Base-by-base conservation (phyloP, 2,888 invertebrate genomes). In the Apamea sordens region DNA sequence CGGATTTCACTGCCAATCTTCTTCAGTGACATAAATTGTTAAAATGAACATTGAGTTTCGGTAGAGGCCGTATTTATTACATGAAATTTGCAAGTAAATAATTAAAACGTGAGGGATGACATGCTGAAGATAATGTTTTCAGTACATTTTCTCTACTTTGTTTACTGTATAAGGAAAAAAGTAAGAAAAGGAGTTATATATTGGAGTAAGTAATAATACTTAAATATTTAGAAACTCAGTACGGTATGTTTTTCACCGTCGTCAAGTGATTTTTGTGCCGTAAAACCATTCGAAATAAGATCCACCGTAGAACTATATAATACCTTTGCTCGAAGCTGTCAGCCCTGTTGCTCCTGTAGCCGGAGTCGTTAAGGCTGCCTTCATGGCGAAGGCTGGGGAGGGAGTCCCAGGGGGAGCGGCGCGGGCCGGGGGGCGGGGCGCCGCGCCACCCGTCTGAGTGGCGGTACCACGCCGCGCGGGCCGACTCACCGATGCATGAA, bases 251-350 rank as follows among this genome's bases (percentile, higher is more conserved):
- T 24, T 21, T 56, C 32, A 21, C 10, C 2, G 28, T 24, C n/a
- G 8, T 36, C 41, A 32, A 28, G 18, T 50, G 10, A 24, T 59
- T 2, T 67, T 50, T 15, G 65, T 47, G 64, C 18, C 6, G 24
- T 28, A 79, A 36, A 68, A 78, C 15, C 36, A 64, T 79, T 79
- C 8, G 2, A 36, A 71, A 64, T 53, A 64, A 61, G 18, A 53
- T 59, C 41, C 36, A 61, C 4, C 28, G 68, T 79, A 67, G 24
- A 75, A 78, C 44, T 75, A 70, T 69, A 77, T 89, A 94, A 94
- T 95, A 98, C 98, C 98, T 97, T 97, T 98, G 98, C 93, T 99
- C 98, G 90, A 99, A 98, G 85, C 98, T 98, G 95, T 98, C 98
- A 75, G 98, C 98, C 86, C 98, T 97, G 93, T 98, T 98, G 94